These are phyloP conservation scores for Hoplostethus mediterraneus DNA, from an alignment of 2,797 vertebrate species.

Conservation along the genomic window DNA sequence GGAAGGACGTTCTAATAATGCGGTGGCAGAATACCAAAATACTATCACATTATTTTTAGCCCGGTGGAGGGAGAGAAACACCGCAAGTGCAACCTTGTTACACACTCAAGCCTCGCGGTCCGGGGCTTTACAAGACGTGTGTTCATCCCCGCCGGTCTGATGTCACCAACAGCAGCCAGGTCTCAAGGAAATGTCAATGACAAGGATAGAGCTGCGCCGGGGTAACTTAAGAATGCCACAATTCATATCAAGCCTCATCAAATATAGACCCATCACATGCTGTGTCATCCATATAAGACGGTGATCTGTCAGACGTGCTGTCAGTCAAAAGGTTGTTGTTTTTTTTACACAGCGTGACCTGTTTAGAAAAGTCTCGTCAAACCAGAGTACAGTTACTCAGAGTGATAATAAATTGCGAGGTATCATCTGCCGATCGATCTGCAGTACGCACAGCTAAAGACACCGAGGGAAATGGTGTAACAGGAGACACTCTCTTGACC, in stretches of 20 bases:
- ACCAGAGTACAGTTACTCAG: slow-evolving; percentile 1
- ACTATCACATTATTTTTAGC: slow-evolving; percentile 82
- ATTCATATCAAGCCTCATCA: slow-evolving; percentile 45
- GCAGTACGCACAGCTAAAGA: slow-evolving; percentile 19
- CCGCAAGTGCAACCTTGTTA: slow-evolving; percentile 75
- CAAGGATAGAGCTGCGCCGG: slow-evolving; percentile 51
- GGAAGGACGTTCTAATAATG: slow-evolving; percentile 72
- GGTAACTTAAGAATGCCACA: slow-evolving; percentile 57
- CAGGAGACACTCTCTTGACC: slow-evolving; percentile 45
- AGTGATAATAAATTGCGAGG: slow-evolving; percentile 8
- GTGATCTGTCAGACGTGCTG: slow-evolving; percentile 50
- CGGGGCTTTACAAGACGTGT: slow-evolving; percentile 73
- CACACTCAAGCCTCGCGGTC: slow-evolving; percentile 67
- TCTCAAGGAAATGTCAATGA: slow-evolving; percentile 80
- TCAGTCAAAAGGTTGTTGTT: slow-evolving; percentile 51
- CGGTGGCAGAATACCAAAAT: slow-evolving; percentile 81
- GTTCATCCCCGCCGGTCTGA: slow-evolving; percentile 61
- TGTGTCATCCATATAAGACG: slow-evolving; percentile 49
- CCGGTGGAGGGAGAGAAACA: slow-evolving; percentile 67
- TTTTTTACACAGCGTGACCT: slow-evolving; percentile 23
- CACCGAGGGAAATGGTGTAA: slow-evolving; percentile 48
- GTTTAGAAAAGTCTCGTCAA: slow-evolving; percentile 15
- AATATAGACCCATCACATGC: slow-evolving; percentile 30
- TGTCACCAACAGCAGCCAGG: slow-evolving; percentile 70
- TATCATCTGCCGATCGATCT: slow-evolving; percentile 16